Percentiles rank a stretch among this genome's conserved stretches.
phyloP scores from a whole-genome alignment of 2,113 vertebrate genomes.

The Rutilus rutilus region DNA sequence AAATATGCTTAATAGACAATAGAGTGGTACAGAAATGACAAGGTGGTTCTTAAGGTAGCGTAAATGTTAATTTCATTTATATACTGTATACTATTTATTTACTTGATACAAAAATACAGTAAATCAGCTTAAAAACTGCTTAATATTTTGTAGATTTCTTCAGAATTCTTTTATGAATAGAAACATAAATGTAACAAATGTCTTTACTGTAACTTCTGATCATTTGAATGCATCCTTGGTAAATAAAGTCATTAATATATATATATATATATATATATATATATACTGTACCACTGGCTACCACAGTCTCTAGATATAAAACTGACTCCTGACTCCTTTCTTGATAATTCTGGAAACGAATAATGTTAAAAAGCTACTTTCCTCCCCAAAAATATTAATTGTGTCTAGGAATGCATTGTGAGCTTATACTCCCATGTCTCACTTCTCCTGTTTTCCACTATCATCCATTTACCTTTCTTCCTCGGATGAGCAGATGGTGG shows the following conservation, averaged over 20 bases:
- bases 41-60: not conserved
- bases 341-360: not conserved
- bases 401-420: not conserved
- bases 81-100: too few relatives aligned
- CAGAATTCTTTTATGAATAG: not conserved
- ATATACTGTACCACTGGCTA: too few relatives aligned
- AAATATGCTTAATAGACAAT: not conserved
- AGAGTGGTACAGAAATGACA: not conserved
- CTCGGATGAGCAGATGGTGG: constrained; percentile 70
- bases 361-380: not conserved
- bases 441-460: constrained; percentile 28
- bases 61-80: not conserved
- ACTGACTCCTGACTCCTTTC: not conserved
- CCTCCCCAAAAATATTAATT: not conserved
- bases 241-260: too few relatives aligned
- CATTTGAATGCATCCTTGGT: not conserved
- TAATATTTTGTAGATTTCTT: not conserved
- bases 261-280: too few relatives aligned
- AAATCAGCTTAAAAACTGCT: not conserved
- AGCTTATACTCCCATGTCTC: not conserved
- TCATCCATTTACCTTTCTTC: constrained; percentile 37
- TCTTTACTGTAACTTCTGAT: not conserved
- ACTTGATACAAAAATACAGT: not conserved
- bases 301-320: too few relatives aligned
- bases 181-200: not conserved